Percentiles rank a stretch among this genome's conserved stretches.
These are phyloP conservation scores for Nothobranchius kuhntae DNA, from an alignment of 2,113 vertebrate species.

Conservation along the genomic window DNA sequence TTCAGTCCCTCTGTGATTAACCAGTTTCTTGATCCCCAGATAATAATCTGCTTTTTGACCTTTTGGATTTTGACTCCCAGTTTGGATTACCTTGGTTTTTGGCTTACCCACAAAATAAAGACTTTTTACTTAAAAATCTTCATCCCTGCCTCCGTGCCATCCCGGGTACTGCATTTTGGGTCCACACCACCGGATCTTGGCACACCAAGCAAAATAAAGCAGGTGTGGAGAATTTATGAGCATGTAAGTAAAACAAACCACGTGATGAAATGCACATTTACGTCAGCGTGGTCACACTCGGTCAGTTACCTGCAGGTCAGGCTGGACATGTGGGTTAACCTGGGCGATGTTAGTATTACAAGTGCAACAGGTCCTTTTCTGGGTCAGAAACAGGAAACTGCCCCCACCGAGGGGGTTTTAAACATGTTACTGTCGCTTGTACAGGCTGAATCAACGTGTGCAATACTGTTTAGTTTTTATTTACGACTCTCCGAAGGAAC, in stretches of 20 bases:
- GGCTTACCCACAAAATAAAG: no score
- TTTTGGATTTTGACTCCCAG: no score
- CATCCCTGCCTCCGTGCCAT: no score
- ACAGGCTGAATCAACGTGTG: not conserved
- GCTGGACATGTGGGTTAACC: conserved; percentile 69
- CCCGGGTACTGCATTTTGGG: no score
- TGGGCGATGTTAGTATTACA: conserved; percentile 71
- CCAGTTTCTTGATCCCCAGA: no score
- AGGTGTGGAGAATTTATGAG: not conserved
- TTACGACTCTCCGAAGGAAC: not conserved
- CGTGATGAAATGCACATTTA: not conserved
- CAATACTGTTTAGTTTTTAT: conserved; percentile 18
- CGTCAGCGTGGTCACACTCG: not conserved
- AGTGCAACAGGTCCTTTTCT: conserved; percentile 39
- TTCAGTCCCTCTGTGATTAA: no score
- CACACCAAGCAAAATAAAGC: not conserved
- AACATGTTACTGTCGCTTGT: not conserved
- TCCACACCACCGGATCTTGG: no score
- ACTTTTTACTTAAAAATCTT: no score
- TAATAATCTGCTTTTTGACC: no score
- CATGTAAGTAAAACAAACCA: no score
- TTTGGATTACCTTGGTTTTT: no score
- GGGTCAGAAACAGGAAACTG: conserved; percentile 43
- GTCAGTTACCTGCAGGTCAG: conserved; percentile 57
- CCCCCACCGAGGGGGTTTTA: conserved; percentile 28